Percentiles rank a stretch among this genome's conserved stretches.
Evolutionary conservation across 2,888 invertebrate species (phyloP).

Genomic region (Drosophila yooni): DNA sequence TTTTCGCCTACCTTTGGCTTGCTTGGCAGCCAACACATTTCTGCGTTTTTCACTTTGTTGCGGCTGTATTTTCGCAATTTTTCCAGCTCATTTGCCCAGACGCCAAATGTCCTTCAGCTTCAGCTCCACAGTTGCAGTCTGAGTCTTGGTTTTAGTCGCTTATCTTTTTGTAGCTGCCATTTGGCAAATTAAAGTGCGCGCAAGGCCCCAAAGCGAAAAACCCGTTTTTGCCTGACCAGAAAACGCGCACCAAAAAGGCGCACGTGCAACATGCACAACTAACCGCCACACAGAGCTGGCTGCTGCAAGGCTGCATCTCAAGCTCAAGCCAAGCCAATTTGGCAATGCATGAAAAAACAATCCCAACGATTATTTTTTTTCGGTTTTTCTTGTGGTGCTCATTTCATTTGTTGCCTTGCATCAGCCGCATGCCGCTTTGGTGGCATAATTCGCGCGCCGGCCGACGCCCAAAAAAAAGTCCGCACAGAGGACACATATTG

Average conservation of each 20-base stretch:
- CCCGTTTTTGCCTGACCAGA: constrained; percentile 53
- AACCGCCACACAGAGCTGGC: constrained; percentile 15
- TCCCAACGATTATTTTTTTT: constrained; percentile 32
- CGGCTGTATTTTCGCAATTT: constrained; percentile 66
- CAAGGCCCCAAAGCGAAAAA: constrained; percentile 54
- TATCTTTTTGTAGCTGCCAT: constrained; percentile 55
- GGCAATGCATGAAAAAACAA: constrained; percentile 46
- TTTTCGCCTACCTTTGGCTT: constrained; percentile 50
- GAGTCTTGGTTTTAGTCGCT: constrained; percentile 31
- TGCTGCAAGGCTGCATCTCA: constrained; percentile 59
- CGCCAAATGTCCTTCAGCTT: constrained; percentile 74
- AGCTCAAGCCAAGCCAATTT: constrained; percentile 54
- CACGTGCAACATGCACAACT: constrained; percentile 64
- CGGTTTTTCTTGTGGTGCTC: constrained; percentile 26
- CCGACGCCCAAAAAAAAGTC: constrained; percentile 60
- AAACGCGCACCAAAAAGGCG: constrained; percentile 29
- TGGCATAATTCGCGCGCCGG: constrained; percentile 74
- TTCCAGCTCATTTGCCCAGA: constrained; percentile 73
- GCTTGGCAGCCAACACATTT: constrained; percentile 50
- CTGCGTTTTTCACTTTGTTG: constrained; percentile 54
- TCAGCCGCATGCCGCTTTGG: constrained; percentile 39
- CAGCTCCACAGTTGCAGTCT: constrained; percentile 12
- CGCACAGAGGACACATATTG: constrained; percentile 42
- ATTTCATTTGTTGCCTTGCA: constrained; percentile 52
- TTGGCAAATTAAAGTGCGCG: constrained; percentile 73